Evolutionary conservation across 2,113 vertebrate genomes (phyloP).

Genomic region (Elachura formosa): DNA sequence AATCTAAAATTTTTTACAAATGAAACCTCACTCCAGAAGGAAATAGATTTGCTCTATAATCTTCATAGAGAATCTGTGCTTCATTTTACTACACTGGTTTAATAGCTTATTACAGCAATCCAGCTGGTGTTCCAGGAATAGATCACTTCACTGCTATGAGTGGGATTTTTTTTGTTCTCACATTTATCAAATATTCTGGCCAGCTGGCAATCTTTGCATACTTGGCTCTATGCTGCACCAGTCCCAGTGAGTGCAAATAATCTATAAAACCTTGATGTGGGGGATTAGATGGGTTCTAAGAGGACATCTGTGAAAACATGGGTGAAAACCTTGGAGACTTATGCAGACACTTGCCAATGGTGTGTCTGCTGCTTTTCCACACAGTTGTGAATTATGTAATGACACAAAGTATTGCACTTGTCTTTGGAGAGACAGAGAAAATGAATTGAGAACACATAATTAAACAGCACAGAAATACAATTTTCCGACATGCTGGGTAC

Average conservation of each 20-base stretch:
- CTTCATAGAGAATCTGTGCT: background rate
- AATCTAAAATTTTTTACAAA: background rate
- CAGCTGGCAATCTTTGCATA: conserved; percentile 18
- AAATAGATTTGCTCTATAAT: background rate
- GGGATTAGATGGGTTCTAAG: background rate
- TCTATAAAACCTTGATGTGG: conserved; percentile 43
- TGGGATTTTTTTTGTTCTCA: conserved; percentile 30
- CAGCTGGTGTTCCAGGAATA: conserved; percentile 56
- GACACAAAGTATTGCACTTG: background rate
- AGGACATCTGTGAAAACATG: conserved; percentile 47
- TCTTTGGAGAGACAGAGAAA: background rate
- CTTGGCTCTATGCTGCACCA: background rate
- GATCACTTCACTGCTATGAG: conserved; percentile 13
- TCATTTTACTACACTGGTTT: conserved; percentile 39
- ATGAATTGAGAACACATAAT: background rate
- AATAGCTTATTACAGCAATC: conserved; percentile 30
- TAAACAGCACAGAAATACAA: background rate
- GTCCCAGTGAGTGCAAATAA: conserved; percentile 23
- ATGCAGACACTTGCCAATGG: background rate
- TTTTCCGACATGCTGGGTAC: background rate
- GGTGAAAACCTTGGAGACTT: background rate
- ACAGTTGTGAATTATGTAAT: conserved; percentile 7
- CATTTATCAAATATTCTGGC: conserved; percentile 37
- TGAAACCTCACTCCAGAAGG: background rate
- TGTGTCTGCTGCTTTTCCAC: conserved; percentile 7